Base-by-base conservation (phyloP, 2,888 invertebrate species). In the Torymus texanus region DNA sequence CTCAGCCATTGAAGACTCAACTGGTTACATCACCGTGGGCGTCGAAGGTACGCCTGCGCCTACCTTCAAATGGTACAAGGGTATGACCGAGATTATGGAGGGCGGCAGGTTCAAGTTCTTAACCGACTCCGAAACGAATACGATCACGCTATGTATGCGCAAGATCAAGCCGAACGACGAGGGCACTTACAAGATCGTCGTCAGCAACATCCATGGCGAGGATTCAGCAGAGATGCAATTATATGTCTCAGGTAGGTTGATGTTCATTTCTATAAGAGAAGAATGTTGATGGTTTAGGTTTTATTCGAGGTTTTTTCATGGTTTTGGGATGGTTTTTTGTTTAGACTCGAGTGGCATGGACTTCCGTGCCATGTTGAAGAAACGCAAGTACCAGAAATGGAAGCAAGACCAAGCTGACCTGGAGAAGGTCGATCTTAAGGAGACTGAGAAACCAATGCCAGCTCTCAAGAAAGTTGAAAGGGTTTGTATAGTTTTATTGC, bases 81-180 rank as follows among this genome's bases (percentile, higher is more conserved):
- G 97, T 84, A 95, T 97, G 86, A 94, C 95, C 51, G 97, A 97
- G 91, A 96, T 98, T 86, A 94, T 97, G 87, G 97, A 97, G 91
- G 97, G 98, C 84, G 99, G 98, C 84, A 94, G 98, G 82, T 98
- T 97, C 91, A 98, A 97, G 90, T 96, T 97, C 90, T 92, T 97
- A 86, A 98, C 98, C 58, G 98, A 99, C 91, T 97, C 98, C 68
- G 97, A 97, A 86, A 95, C 95, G 80, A 97, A 97, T 88, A 94
- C 95, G 79, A 96, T 98, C 85, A 97, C 97, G 59, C 93, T 99
- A 82, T 97, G 97, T 90, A 97, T 99, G 92, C 94, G 97, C 86
- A 99, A 99, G 92, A 95, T 97, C 84, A 97, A 98, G 89, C 96
- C 97, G 66, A 96, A 97, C 87, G 99, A 99, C 94, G 98, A 99